phyloP scores from a whole-genome alignment of 2,113 vertebrate genomes.

The Calyptommatus sinebrachiatus region DNA sequence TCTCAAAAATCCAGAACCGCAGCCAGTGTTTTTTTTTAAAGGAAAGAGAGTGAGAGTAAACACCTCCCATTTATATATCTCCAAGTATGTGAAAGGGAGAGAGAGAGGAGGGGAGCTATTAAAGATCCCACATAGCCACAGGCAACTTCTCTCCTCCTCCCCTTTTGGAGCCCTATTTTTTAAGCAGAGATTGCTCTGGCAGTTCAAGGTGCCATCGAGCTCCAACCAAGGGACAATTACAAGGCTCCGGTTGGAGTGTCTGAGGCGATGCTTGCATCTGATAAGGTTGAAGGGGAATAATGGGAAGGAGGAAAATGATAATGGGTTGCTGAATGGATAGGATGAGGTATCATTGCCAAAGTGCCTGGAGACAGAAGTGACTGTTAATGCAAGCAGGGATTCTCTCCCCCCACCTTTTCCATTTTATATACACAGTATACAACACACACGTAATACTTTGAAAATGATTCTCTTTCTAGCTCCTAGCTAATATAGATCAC shows the following conservation, averaged over 20 bases:
- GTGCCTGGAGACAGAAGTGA: slow-evolving; percentile 71
- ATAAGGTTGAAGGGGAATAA: slow-evolving; percentile 82
- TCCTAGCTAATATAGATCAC: slow-evolving; percentile 54
- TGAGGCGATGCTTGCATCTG: slow-evolving; percentile 73
- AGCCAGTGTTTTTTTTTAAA: neutral
- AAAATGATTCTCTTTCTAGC: slow-evolving; percentile 59
- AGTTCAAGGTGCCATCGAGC: slow-evolving; percentile 81
- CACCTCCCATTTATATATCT: slow-evolving; percentile 60
- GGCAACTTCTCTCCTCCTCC: slow-evolving; percentile 74
- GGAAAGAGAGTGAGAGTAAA: neutral
- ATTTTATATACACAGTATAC: slow-evolving; percentile 47
- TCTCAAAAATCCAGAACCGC: neutral
- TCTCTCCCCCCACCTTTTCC: slow-evolving; percentile 55
- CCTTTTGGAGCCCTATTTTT: slow-evolving; percentile 66
- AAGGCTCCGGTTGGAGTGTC: slow-evolving; percentile 74
- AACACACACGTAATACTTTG: slow-evolving; percentile 53
- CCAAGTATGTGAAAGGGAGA: neutral
- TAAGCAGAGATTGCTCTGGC: slow-evolving; percentile 75
- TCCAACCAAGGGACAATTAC: slow-evolving; percentile 78
- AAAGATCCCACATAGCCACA: slow-evolving; percentile 75
- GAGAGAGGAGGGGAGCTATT: slow-evolving; percentile 68
- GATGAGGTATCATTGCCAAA: slow-evolving; percentile 67
- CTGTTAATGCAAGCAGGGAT: slow-evolving; percentile 41
- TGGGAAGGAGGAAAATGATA: slow-evolving; percentile 72
- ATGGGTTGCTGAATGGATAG: slow-evolving; percentile 75